Evolutionary conservation across 2,113 vertebrate genomes (phyloP), one percentile per base, ranked within the genome.

Genomic region (Symphodus melops): DNA sequence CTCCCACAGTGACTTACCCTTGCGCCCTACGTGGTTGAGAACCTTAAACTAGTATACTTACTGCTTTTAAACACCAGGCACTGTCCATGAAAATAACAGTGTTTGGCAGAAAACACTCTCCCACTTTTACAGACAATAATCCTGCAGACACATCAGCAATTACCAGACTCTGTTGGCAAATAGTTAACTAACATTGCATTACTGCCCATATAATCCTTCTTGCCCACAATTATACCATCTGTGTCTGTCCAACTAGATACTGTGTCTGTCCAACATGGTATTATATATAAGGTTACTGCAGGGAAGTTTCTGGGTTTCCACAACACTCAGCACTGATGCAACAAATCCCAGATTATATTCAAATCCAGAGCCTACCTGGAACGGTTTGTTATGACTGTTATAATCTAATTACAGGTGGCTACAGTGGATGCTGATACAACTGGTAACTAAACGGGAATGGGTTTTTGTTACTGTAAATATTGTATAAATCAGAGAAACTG

Each of bases 281-380:
- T 53, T 20, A 37, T 73, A 52, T 77, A 48, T 44, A 64, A 42
- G 61, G 69, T 72, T 60, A 67, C 62, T 75, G 25, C 73, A 78
- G 83, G n/a, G 42, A 73, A 57, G 74, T 90, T 89, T 25, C 67
- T 88, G 88, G 76, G 70, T 90, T 94, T 94, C 92, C 44, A 77
- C 84, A 86, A 82, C 71, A 81, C 89, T 94, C 94, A 94, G 92
- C 92, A 93, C 76, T 92, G 76, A 68, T 72, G 75, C 63, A 89
- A 69, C 84, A 91, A 93, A 93, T 93, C 92, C 89, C 92, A 92
- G 90, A 89, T 93, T 93, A 92, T 60, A 75, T 51, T 82, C 81
- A 86, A 89, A 91, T 91, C 88, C 88, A 90, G 28, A 72, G 72
- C 64, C 73, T 89, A 79, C 82, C 82, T 86, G 78, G 90, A 90